These are phyloP conservation scores for Clunio marinus DNA, from an alignment of 2,888 invertebrate genomes.

Conservation along the genomic window DNA sequence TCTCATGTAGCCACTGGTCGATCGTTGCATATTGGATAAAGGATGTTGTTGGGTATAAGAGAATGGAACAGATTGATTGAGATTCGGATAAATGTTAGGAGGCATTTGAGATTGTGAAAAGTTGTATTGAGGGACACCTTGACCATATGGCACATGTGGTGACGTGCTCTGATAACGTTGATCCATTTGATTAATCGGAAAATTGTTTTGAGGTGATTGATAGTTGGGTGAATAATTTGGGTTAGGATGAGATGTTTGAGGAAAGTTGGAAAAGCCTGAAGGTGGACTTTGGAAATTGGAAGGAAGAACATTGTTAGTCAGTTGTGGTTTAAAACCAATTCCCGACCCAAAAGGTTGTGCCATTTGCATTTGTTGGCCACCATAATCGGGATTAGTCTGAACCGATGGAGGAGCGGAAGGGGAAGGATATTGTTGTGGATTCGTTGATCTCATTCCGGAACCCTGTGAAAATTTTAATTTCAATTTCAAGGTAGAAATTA, in stretches of 20 bases:
- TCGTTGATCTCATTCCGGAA: background rate
- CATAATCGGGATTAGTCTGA: background rate
- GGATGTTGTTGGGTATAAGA: background rate
- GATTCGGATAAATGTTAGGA: conserved; percentile 19
- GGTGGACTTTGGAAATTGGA: background rate
- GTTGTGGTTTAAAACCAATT: background rate
- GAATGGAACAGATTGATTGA: background rate
- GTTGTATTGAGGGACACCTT: background rate
- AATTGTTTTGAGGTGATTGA: too few relatives aligned
- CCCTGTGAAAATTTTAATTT: conserved; percentile 1
- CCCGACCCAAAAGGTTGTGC: background rate
- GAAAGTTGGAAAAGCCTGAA: background rate
- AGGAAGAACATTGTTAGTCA: background rate
- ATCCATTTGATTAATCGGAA: background rate
- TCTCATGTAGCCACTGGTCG: background rate
- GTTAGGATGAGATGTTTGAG: too few relatives aligned
- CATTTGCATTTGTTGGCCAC: background rate
- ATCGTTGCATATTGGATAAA: background rate
- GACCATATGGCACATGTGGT: background rate
- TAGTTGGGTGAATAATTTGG: too few relatives aligned
- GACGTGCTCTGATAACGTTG: background rate
- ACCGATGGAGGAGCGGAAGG: background rate
- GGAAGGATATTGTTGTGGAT: background rate
- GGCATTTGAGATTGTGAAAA: background rate
- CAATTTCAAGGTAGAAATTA: background rate